Evolutionary conservation across 2,113 vertebrate species (phyloP).

Genomic region (Heterocephalus glaber): DNA sequence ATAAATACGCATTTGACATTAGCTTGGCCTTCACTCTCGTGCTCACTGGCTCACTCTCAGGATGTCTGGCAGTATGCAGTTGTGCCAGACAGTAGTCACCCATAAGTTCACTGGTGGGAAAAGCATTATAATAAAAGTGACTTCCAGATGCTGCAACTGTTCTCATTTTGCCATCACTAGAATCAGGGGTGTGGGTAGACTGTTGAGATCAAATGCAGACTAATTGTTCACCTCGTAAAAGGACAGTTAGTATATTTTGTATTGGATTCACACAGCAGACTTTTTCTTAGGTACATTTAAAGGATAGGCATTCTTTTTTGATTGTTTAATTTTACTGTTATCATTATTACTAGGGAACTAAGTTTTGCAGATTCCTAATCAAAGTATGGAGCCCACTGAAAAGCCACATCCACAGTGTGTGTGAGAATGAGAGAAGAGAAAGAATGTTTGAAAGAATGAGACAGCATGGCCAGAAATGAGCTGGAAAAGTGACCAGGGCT

Average conservation of each 20-base stretch:
- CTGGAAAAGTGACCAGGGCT: not conserved
- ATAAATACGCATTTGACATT: not conserved
- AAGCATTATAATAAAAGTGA: not conserved
- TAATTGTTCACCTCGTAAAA: not conserved
- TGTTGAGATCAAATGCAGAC: not conserved
- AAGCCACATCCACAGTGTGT: not conserved
- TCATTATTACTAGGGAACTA: not conserved
- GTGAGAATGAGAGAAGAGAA: not conserved
- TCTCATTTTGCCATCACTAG: not conserved
- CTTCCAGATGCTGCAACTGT: not conserved
- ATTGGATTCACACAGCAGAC: not conserved
- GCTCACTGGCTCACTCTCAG: not conserved
- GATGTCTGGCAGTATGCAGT: not conserved
- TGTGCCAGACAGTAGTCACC: not conserved
- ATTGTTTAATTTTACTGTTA: constrained; percentile 1
- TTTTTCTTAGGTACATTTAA: not conserved
- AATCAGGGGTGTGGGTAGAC: not conserved
- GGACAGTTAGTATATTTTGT: not conserved
- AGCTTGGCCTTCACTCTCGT: not conserved
- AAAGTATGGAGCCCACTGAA: constrained; percentile 13
- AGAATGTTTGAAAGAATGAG: not conserved
- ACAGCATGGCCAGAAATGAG: not conserved
- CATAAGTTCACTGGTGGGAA: not conserved
- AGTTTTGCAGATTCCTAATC: constrained; percentile 28
- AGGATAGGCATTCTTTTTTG: not conserved